Conservation (phyloP, 2,797 vertebrate genomes). For the Falco naumanni region DNA sequence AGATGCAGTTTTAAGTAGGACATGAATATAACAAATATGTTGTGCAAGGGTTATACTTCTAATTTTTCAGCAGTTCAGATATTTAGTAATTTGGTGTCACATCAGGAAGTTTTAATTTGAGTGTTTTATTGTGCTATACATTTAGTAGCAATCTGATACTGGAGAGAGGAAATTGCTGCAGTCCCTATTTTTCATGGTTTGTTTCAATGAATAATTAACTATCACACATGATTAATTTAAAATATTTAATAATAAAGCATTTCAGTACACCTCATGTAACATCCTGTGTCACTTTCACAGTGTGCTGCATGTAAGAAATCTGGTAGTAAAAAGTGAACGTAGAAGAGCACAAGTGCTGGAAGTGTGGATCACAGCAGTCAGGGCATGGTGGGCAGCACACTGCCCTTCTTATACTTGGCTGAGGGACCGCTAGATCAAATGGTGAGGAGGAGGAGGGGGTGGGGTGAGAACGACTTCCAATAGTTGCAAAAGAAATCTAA, state of each 20-base stretch:
- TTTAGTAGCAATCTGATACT: slow-evolving; percentile 50
- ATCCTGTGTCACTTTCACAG: not conserved
- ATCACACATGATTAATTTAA: slow-evolving; percentile 64
- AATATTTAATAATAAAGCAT: slow-evolving; percentile 63
- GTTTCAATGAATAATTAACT: slow-evolving; percentile 70
- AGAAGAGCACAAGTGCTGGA: not conserved
- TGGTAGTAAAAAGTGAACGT: not conserved
- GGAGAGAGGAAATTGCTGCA: slow-evolving; percentile 60
- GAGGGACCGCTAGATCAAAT: not conserved
- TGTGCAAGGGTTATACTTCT: slow-evolving; percentile 7
- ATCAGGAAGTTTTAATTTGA: slow-evolving; percentile 69
- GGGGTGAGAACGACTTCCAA: not conserved
- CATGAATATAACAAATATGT: slow-evolving; percentile 46
- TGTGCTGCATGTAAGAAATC: not conserved
- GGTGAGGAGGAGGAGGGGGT: not conserved
- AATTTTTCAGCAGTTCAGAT: slow-evolving; percentile 54
- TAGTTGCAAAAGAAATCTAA: not conserved
- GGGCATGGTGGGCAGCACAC: accelerated
- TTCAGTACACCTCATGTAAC: slow-evolving; percentile 31
- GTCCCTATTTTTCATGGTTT: slow-evolving; percentile 65
- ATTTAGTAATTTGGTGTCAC: slow-evolving; percentile 60
- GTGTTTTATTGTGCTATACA: slow-evolving; percentile 64
- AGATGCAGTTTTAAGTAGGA: slow-evolving; percentile 40
- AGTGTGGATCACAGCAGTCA: accelerated
- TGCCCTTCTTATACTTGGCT: not conserved